phyloP scores from a whole-genome alignment of 2,888 invertebrate genomes.

The Griposia aprilina region DNA sequence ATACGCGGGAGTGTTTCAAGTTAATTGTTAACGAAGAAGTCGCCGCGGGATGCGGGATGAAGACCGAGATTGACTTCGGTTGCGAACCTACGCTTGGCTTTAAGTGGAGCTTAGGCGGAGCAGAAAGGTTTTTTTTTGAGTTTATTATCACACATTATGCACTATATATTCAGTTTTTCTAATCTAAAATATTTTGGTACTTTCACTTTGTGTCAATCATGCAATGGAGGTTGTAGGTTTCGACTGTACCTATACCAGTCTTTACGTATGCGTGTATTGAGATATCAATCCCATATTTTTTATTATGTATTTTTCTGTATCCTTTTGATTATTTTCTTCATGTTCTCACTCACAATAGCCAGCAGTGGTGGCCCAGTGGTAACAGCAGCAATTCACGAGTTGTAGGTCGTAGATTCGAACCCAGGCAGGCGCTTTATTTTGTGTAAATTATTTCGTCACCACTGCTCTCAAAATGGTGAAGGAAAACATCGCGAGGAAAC shows the following conservation, averaged over 20 bases:
- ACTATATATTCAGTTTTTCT: neutral
- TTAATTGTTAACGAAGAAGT: conserved; percentile 50
- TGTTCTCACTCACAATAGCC: neutral
- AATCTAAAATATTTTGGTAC: neutral
- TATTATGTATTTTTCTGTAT: neutral
- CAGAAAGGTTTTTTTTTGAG: neutral
- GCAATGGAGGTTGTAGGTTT: neutral
- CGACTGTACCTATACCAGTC: too few relatives aligned
- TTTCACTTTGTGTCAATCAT: neutral
- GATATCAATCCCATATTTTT: neutral
- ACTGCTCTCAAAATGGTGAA: neutral
- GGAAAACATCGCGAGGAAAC: neutral
- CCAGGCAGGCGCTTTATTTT: neutral
- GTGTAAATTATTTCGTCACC: too few relatives aligned
- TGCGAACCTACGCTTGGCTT: conserved; percentile 10
- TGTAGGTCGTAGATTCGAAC: neutral
- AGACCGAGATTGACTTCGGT: conserved; percentile 41
- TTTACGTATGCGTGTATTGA: neutral
- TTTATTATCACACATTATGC: neutral
- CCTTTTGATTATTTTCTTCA: neutral
- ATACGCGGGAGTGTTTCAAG: conserved; percentile 28
- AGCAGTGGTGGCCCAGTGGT: too few relatives aligned
- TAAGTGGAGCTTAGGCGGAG: neutral
- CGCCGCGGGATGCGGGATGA: conserved; percentile 19
- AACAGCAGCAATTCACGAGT: neutral